Conservation (phyloP, 2,888 invertebrate genomes). For the Hanleya hanleyi region DNA sequence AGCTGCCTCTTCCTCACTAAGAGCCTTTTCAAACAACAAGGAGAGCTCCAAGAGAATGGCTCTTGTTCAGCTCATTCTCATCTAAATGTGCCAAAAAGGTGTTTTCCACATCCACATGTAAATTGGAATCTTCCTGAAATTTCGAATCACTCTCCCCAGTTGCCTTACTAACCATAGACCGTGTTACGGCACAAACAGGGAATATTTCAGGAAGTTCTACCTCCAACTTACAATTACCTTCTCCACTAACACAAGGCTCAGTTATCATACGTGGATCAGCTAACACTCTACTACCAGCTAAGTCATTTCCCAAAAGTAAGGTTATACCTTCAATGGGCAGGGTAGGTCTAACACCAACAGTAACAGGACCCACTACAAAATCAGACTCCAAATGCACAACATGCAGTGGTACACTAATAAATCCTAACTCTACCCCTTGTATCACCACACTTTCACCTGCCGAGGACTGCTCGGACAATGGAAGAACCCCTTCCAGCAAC, state of each 20-base stretch:
- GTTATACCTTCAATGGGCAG: constrained; percentile 32
- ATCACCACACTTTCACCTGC: constrained; percentile 26
- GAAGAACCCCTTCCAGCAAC: constrained; percentile 27
- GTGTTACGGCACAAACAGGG: constrained; percentile 11
- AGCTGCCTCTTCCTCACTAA: not conserved
- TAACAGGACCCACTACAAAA: constrained; percentile 27
- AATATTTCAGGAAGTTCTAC: constrained; percentile 8
- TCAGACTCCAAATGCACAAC: constrained; percentile 23
- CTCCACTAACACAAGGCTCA: not conserved
- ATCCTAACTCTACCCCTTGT: constrained; percentile 31
- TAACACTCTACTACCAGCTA: constrained; percentile 26
- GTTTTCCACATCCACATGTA: not conserved
- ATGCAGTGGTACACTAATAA: constrained; percentile 32
- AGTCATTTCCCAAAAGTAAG: constrained; percentile 34
- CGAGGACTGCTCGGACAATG: constrained; percentile 25
- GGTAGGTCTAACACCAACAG: constrained; percentile 26
- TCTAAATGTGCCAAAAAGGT: not conserved
- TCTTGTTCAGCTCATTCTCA: no score
- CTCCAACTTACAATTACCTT: not conserved
- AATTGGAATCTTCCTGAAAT: not conserved
- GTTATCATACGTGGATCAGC: constrained; percentile 6
- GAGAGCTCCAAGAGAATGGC: no score
- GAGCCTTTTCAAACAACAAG: not conserved
- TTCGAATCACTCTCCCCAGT: not conserved
- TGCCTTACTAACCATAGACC: not conserved